phyloP scores from a whole-genome alignment of 2,797 vertebrate genomes.

The Cichlasoma orientale region DNA sequence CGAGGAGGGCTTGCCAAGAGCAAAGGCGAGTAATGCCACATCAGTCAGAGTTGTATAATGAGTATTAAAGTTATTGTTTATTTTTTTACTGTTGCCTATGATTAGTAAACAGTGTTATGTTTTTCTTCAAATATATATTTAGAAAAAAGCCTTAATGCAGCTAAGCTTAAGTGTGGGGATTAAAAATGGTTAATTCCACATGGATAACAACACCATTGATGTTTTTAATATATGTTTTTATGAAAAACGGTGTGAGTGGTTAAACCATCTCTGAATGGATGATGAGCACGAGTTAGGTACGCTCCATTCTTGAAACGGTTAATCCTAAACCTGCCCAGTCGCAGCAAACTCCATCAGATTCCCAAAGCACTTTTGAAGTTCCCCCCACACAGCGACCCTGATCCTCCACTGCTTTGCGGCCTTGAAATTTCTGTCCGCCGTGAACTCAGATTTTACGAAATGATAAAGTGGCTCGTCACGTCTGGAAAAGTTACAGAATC shows the following conservation, averaged over 20 bases:
- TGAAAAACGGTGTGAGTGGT: conserved; percentile 68
- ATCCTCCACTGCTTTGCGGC: background rate
- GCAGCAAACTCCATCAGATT: background rate
- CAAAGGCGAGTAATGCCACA: conserved; percentile 58
- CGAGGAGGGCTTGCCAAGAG: conserved; percentile 58
- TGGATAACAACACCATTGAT: conserved; percentile 57
- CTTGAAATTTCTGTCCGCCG: conserved; percentile 27
- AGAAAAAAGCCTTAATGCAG: conserved; percentile 80
- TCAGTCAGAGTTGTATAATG: conserved; percentile 75
- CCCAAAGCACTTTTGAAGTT: conserved; percentile 67
- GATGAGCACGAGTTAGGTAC: conserved; percentile 42
- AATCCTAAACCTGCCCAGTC: conserved; percentile 15
- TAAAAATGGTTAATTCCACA: conserved; percentile 57
- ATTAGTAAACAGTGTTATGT: conserved; percentile 84
- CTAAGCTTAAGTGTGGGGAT: conserved; percentile 70
- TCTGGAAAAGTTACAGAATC: conserved; percentile 26
- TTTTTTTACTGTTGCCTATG: conserved; percentile 84
- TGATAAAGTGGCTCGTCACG: background rate
- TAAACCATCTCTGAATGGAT: conserved; percentile 61
- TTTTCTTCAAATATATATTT: conserved; percentile 69
- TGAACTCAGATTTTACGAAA: conserved; percentile 1
- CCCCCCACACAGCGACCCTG: background rate
- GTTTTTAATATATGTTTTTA: conserved; percentile 76
- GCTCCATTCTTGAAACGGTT: conserved; percentile 31
- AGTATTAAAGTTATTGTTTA: conserved; percentile 79